phyloP scores from a whole-genome alignment of 2,113 vertebrate species.

The Hydrochoerus hydrochaeris region DNA sequence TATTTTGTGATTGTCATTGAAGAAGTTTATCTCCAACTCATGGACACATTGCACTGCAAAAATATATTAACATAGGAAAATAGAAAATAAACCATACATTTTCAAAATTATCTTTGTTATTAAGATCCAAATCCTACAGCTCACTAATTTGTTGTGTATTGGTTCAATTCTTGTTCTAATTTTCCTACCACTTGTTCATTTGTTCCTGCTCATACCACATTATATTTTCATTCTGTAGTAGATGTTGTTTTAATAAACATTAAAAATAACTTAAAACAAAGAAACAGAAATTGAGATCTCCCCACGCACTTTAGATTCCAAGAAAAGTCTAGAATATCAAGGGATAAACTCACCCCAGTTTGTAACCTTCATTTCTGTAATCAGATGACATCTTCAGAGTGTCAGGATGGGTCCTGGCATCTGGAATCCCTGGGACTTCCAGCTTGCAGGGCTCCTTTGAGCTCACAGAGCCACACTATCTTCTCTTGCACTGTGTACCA shows the following conservation, averaged over 20 bases:
- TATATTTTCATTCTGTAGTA: neutral
- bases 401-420: neutral
- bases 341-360: neutral
- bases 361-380: neutral
- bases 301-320: neutral
- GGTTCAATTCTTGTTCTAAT: neutral
- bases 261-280: too few species aligned
- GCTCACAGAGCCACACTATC: accelerated
- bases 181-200: neutral
- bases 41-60: neutral
- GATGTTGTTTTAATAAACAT: neutral
- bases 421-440: neutral
- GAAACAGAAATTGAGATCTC: neutral
- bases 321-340: neutral
- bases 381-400: neutral
- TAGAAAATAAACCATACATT: too few species aligned
- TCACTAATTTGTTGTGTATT: neutral
- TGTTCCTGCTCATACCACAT: neutral
- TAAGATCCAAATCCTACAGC: neutral
- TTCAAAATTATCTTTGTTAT: conserved; percentile 13
- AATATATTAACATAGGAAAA: neutral
- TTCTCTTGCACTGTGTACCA: neutral
- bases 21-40: neutral
- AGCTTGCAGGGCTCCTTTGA: neutral
- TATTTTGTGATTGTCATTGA: neutral